Evolutionary conservation across 2,113 vertebrate genomes (phyloP).

Genomic region (Mustela lutreola): DNA sequence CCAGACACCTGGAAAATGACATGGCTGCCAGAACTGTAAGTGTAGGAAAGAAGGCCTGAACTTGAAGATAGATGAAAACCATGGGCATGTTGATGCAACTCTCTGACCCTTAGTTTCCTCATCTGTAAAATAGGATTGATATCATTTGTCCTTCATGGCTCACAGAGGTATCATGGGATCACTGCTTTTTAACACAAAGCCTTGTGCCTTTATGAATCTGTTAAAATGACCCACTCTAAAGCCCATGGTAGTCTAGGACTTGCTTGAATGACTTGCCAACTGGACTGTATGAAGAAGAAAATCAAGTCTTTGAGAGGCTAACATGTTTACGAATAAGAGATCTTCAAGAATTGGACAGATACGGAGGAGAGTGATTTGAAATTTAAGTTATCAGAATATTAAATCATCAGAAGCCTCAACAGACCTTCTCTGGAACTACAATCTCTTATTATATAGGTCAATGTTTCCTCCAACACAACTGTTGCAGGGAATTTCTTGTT

Average conservation of each 20-base stretch:
- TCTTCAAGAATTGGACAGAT: neutral
- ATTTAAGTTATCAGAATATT: constrained; percentile 37
- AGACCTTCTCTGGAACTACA: neutral
- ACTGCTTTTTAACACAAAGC: neutral
- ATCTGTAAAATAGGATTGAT: neutral
- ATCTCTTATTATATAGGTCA: neutral
- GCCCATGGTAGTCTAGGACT: neutral
- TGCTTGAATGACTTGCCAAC: neutral
- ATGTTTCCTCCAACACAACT: neutral
- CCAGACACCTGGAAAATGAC: neutral
- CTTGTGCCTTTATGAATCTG: neutral
- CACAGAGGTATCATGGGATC: neutral
- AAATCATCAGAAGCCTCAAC: neutral
- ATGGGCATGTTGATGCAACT: neutral
- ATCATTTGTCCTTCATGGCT: neutral
- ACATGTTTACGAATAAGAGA: constrained; percentile 13
- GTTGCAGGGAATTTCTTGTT: neutral
- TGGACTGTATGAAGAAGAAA: neutral
- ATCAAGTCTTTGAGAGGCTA: neutral
- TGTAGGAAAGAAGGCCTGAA: neutral
- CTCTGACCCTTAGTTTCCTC: neutral
- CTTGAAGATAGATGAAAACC: neutral
- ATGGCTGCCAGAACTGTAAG: neutral
- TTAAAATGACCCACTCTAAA: neutral
- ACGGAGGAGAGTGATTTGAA: neutral